Base-by-base conservation (phyloP, 1,140 invertebrate genomes). In the Mycetomoellerius zeteki region DNA sequence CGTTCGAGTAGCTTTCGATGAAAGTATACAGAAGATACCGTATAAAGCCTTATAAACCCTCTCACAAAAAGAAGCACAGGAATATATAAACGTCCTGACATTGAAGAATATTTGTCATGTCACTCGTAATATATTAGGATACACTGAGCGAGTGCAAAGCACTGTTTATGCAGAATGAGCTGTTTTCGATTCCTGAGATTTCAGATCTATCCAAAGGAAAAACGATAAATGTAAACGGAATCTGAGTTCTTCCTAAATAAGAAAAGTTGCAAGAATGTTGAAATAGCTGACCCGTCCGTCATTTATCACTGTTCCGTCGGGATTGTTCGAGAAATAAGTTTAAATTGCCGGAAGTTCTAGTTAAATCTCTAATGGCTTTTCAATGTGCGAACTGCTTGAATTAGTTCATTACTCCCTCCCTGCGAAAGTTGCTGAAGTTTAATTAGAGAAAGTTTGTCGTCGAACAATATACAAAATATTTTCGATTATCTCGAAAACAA, bases 251-350 rank as follows among this genome's bases (percentile, higher is more conserved):
- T 56, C 4, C 30, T 56, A 56, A 81, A 56, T 81, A 71, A 81
- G 30, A 43, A 81, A 81, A 71, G 50, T 71, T 56, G 33, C 50
- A 56, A 58, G 64, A 81, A 80, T 19, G 30, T 24, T 33, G 50
- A 56, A 16, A 81, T 43, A 54, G 47, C 16, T 71, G 65, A 81
- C 14, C 21, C 8, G 64, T 19, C 30, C 50, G 50, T 69, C 77
- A 71, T 81, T 71, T 81, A 81, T 71, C 78, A 81, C 33, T 33
- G 50, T 69, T 69, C 27, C 64, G 10, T 16, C 64, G 33, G 65
- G 71, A 71, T 58, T 56, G 78, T 71, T 58, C 21, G n/a, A n/a
- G 33, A 71, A 56, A 71, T 81, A 71, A 71, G 50, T 71, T 81
- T 71, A 71, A 56, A 43, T 30, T 56, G 16, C 21, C 33, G 64